Percentiles rank a stretch among this genome's conserved stretches.
phyloP scores from a whole-genome alignment of 2,113 vertebrate species.

The Pelobates fuscus region DNA sequence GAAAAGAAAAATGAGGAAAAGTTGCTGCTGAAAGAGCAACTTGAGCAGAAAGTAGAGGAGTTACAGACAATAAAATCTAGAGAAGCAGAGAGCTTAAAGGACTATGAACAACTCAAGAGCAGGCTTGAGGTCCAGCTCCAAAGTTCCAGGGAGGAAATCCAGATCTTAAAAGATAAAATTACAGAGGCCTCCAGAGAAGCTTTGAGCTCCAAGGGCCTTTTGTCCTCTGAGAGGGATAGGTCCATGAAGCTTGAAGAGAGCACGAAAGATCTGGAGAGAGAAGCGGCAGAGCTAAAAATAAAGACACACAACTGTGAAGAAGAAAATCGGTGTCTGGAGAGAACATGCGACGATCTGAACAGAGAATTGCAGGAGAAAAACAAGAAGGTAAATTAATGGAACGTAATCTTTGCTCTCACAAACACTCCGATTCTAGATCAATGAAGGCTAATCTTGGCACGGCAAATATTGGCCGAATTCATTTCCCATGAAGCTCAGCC shows the following conservation, averaged over 20 bases:
- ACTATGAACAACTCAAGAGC: slow-evolving; percentile 54
- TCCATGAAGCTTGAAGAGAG: not conserved
- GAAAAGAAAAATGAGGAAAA: slow-evolving; percentile 54
- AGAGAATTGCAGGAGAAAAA: slow-evolving; percentile 63
- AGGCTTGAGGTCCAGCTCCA: slow-evolving; percentile 56
- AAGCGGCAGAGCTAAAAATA: slow-evolving; percentile 54
- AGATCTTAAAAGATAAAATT: slow-evolving; percentile 54
- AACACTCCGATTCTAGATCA: too few species aligned
- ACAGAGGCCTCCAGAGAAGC: slow-evolving; percentile 43
- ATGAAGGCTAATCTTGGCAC: too few species aligned
- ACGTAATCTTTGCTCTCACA: too few species aligned
- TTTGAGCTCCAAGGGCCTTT: not conserved
- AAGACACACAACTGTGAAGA: not conserved
- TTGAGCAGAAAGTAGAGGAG: slow-evolving; percentile 45
- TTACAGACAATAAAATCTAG: slow-evolving; percentile 38
- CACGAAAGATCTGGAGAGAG: slow-evolving; percentile 32
- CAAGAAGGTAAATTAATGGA: slow-evolving; percentile 63
- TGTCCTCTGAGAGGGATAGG: slow-evolving; percentile 20
- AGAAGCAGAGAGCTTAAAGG: slow-evolving; percentile 51
- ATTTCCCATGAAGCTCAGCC: too few species aligned
- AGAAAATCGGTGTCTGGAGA: slow-evolving; percentile 19
- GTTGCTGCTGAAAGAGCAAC: slow-evolving; percentile 52
- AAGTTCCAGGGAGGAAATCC: slow-evolving; percentile 52
- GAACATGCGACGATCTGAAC: slow-evolving; percentile 48
- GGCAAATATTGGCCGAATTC: too few species aligned